Conservation (phyloP, 2,113 vertebrate species). For the Tupaia chinensis region DNA sequence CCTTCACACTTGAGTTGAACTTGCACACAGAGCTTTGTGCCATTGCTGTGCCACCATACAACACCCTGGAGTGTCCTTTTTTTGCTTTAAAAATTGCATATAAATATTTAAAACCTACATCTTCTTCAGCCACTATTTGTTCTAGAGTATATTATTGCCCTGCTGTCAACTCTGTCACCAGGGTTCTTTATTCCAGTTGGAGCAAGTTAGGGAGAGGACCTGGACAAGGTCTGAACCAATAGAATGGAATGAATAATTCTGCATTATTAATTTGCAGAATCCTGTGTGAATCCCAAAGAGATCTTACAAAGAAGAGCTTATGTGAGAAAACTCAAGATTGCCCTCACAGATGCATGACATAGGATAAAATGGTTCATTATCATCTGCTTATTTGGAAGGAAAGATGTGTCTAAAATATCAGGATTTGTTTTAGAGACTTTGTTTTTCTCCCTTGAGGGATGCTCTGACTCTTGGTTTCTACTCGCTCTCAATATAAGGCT, state of each 20-base stretch:
- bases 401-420: neutral
- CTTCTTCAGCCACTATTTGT: neutral
- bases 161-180: neutral
- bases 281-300: neutral
- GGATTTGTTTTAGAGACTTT: neutral
- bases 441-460: neutral
- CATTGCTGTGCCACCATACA: no score
- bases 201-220: neutral
- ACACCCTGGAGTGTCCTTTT: neutral
- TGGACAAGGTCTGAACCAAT: neutral
- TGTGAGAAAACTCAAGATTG: neutral
- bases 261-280: neutral
- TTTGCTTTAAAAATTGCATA: neutral
- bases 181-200: neutral
- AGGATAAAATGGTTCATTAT: neutral
- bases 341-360: neutral
- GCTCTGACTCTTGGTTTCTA: neutral
- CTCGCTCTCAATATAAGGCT: neutral
- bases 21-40: no score
- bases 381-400: neutral
- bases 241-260: neutral
- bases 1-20: no score
- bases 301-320: neutral
- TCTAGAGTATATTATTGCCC: rapidly evolving
- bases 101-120: neutral